Evolutionary conservation across 35 echinoderm and acorn worm genomes (phyloP).

Genomic region (Ophiothrix spiculata): DNA sequence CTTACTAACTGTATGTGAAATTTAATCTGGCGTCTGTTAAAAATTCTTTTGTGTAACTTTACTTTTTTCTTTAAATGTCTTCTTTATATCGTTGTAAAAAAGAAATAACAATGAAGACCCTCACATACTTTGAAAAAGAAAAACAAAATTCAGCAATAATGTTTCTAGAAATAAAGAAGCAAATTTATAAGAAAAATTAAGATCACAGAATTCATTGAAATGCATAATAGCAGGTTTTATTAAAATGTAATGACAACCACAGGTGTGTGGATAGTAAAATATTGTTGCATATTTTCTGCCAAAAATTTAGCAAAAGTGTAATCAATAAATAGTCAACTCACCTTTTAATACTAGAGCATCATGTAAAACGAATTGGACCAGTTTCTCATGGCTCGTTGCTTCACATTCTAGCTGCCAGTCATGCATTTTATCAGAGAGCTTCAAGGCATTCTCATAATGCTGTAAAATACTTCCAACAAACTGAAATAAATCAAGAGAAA

Average conservation of each 20-base stretch:
- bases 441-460: conserved; percentile 51
- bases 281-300: background rate
- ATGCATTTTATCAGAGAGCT: conserved; percentile 33
- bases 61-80: no score
- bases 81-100: no score
- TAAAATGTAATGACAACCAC: background rate
- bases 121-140: background rate
- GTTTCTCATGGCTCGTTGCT: conserved; percentile 58
- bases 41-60: no score
- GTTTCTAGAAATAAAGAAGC: no score
- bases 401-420: conserved; percentile 51
- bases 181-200: background rate
- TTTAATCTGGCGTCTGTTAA: no score
- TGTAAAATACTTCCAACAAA: conserved; percentile 47
- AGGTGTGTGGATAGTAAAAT: background rate
- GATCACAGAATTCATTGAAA: background rate
- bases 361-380: conserved; percentile 50
- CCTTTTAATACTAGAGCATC: conserved; percentile 35
- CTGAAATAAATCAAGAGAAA: conserved; percentile 15
- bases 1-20: no score
- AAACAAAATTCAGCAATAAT: no score
- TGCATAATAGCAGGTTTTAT: background rate
- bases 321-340: background rate
- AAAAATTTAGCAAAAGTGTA: background rate
- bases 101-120: background rate